Conservation (phyloP, 1,140 invertebrate species). For the Eubasilissa regina region DNA sequence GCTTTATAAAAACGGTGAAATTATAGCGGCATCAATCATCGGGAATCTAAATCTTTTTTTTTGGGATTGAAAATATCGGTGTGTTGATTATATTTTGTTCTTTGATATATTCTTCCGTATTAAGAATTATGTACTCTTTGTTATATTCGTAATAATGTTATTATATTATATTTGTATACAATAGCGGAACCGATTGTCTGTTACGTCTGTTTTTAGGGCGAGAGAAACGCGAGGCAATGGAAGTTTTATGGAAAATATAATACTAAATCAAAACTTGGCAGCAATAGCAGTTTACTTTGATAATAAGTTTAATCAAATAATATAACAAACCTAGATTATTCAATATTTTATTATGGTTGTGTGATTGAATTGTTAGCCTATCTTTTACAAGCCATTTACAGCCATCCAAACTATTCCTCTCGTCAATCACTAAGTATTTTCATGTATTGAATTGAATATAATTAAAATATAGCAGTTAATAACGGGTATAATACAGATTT, state of each 20-base stretch:
- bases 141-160: background rate
- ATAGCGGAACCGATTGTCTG: background rate
- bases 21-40: conserved; percentile 41
- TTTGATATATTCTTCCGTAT: background rate
- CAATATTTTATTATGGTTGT: too few species aligned
- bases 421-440: too few species aligned
- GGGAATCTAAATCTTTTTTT: conserved; percentile 24
- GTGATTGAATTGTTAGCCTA: too few species aligned
- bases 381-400: too few species aligned
- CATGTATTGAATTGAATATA: too few species aligned
- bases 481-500: too few species aligned
- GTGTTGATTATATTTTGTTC: background rate
- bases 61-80: conserved; percentile 8
- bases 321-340: too few species aligned
- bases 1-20: conserved; percentile 42
- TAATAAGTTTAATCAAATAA: too few species aligned
- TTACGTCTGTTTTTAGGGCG: background rate
- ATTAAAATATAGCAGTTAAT: too few species aligned
- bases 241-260: background rate
- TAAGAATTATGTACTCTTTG: background rate
- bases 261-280: background rate
- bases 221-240: too few species aligned
- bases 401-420: too few species aligned
- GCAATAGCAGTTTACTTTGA: background rate
- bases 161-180: background rate